Evolutionary conservation across 2,797 vertebrate genomes (phyloP).

Genomic region (Salarias fasciatus): DNA sequence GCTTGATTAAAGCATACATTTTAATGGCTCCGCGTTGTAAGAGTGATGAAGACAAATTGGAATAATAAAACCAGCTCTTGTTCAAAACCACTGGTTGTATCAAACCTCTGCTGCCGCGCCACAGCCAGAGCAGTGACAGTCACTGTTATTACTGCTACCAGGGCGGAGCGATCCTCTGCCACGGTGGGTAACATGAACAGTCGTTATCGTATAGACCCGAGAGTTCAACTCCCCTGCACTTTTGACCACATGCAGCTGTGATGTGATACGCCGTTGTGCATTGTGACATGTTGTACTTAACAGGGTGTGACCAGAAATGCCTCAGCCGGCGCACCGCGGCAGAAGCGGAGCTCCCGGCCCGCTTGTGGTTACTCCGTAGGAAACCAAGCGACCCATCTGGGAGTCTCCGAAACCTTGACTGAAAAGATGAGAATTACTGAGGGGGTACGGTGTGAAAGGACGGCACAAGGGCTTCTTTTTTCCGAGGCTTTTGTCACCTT

Average conservation of each 20-base stretch:
- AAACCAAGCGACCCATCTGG: slow-evolving; percentile 20
- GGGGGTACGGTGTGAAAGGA: slow-evolving; percentile 32
- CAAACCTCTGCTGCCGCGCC: slow-evolving; percentile 9
- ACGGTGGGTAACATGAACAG: slow-evolving; percentile 2
- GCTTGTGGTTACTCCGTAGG: slow-evolving; percentile 10
- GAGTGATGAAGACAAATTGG: no score
- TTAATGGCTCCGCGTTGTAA: no score
- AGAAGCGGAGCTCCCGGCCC: slow-evolving; percentile 10
- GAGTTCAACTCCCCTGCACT: slow-evolving; percentile 7
- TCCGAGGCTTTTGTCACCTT: slow-evolving; percentile 63
- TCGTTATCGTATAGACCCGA: slow-evolving; percentile 1
- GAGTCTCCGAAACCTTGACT: slow-evolving; percentile 36
- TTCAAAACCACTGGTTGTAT: no score
- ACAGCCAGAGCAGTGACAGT: slow-evolving; percentile 4
- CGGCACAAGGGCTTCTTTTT: slow-evolving; percentile 19
- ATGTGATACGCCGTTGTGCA: slow-evolving; percentile 31
- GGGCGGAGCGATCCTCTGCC: slow-evolving; percentile 18
- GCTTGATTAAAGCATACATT: no score
- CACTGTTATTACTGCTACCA: slow-evolving; percentile 19
- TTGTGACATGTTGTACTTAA: slow-evolving; percentile 21
- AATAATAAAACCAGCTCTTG: no score
- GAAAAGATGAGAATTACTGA: slow-evolving; percentile 31
- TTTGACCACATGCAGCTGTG: slow-evolving; percentile 24
- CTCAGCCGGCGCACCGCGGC: slow-evolving; percentile 8
- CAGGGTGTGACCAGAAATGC: slow-evolving; percentile 17